These are phyloP conservation scores for Rapana venosa DNA, from an alignment of 2,888 invertebrate genomes.

Conservation along the genomic window DNA sequence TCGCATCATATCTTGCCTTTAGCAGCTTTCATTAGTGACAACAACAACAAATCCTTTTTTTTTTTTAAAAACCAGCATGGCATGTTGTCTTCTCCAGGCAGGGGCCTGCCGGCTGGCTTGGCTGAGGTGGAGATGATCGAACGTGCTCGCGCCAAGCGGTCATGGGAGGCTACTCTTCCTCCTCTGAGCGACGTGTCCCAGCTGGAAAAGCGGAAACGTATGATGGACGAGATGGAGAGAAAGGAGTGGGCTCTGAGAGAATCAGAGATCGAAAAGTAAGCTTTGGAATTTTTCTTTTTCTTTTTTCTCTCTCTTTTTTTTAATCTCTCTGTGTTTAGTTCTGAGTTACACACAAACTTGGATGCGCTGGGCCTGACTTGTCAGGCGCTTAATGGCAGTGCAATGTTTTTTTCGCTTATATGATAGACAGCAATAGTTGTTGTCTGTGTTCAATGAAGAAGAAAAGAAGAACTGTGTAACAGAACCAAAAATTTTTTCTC, in stretches of 20 bases:
- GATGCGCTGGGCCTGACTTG: neutral
- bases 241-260: conserved; percentile 91
- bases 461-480: too few species aligned
- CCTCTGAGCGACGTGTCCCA: conserved; percentile 80
- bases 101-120: conserved; percentile 83
- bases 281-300: neutral
- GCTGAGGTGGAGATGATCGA: conserved; percentile 84
- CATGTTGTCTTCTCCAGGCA: conserved; percentile 71
- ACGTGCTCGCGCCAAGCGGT: conserved; percentile 84
- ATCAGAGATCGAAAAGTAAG: conserved; percentile 81
- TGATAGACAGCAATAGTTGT: too few species aligned
- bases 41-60: too few species aligned
- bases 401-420: too few species aligned
- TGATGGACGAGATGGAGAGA: conserved; percentile 88
- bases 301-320: neutral
- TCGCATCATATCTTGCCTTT: too few species aligned
- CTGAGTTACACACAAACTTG: neutral
- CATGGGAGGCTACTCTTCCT: conserved; percentile 83
- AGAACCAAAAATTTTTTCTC: too few species aligned
- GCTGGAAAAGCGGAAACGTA: conserved; percentile 83
- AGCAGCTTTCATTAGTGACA: too few species aligned
- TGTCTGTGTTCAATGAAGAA: too few species aligned
- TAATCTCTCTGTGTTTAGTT: neutral
- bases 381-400: too few species aligned
- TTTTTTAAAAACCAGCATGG: too few species aligned